phyloP scores from a whole-genome alignment of 2,113 vertebrate genomes.

The Pangasianodon hypophthalmus region DNA sequence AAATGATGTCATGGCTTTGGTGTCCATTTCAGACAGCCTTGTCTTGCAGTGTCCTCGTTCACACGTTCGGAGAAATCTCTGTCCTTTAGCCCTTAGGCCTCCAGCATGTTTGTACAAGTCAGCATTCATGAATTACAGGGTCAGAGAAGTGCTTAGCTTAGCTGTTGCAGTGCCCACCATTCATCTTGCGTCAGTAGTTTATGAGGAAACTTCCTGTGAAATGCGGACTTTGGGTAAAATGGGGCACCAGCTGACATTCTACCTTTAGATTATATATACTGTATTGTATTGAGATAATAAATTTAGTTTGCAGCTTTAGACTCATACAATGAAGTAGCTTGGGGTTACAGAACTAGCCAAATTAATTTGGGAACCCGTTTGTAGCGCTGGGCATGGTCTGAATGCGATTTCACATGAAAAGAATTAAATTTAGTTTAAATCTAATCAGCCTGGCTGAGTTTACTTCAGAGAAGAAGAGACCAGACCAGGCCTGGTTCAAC shows the following conservation, averaged over 20 bases:
- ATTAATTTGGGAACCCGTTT: neutral
- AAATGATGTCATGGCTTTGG: conserved; percentile 16
- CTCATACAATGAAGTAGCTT: neutral
- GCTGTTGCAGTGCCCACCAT: conserved; percentile 27
- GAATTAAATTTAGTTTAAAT: neutral
- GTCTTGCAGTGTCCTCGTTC: conserved; percentile 25
- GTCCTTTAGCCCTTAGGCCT: conserved; percentile 39
- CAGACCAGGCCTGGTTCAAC: neutral
- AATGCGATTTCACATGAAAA: conserved; percentile 3
- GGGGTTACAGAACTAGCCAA: neutral
- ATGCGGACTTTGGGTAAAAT: neutral
- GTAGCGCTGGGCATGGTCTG: neutral
- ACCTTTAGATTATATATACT: neutral
- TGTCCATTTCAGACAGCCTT: conserved; percentile 14
- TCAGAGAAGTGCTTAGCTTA: conserved; percentile 59
- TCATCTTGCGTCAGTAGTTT: conserved; percentile 27
- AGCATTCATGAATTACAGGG: conserved; percentile 43
- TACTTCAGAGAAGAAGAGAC: conserved; percentile 5
- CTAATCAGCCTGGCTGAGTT: conserved; percentile 1
- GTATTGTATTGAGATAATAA: neutral
- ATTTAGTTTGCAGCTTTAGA: neutral
- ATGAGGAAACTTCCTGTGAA: neutral
- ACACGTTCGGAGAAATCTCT: conserved; percentile 35
- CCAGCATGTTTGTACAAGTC: conserved; percentile 57
- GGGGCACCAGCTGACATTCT: neutral